A percentile compares a stretch with the other conserved stretches of the same genome.
phyloP scores from a whole-genome alignment of 37 sponge, comb jelly and placozoan species.

The Beroe forskalii region DNA sequence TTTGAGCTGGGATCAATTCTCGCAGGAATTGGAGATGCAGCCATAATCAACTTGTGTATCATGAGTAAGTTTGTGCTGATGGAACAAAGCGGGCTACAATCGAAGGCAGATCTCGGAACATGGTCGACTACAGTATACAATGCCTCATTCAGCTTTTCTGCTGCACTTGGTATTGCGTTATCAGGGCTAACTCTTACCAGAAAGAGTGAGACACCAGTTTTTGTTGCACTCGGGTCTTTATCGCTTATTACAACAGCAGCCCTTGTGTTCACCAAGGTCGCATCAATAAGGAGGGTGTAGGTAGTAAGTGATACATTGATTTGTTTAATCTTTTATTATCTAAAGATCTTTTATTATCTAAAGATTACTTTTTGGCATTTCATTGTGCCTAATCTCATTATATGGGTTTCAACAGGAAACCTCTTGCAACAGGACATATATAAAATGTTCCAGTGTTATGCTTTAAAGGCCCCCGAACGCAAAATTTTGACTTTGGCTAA shows the following conservation, averaged over 20 bases:
- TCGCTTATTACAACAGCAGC: background rate
- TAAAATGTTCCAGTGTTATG: no score
- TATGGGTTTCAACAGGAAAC: no score
- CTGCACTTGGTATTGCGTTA: background rate
- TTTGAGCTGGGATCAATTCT: background rate
- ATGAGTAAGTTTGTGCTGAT: background rate
- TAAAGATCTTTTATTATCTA: no score
- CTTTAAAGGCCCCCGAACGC: no score
- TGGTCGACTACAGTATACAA: background rate
- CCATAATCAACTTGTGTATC: background rate
- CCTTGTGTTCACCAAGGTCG: no score
- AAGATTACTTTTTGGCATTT: no score
- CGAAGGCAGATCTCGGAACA: background rate
- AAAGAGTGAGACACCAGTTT: background rate
- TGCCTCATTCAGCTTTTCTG: background rate
- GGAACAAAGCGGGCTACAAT: background rate
- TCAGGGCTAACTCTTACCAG: background rate
- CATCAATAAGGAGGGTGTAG: no score
- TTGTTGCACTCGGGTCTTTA: background rate
- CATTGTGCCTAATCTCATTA: no score
- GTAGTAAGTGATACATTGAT: no score
- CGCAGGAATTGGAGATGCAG: conserved; percentile 4
- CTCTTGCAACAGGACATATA: no score
- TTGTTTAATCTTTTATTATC: no score
- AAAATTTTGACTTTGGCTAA: no score